Base-by-base conservation (phyloP, 2,888 invertebrate species). In the Clusia tigrina region DNA sequence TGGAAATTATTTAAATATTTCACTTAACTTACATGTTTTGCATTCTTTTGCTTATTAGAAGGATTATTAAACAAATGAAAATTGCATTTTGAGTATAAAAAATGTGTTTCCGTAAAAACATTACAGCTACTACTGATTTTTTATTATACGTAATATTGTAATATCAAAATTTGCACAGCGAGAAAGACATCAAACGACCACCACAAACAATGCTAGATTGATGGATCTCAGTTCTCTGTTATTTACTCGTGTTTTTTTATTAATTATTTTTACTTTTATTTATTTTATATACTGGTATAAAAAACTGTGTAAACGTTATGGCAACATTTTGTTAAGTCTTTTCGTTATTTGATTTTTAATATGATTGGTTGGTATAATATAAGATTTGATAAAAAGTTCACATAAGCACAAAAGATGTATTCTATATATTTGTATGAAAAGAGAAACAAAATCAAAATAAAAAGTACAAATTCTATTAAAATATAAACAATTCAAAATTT, bases 251-350 rank as follows among this genome's bases (percentile, higher is more conserved):
- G 55, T 55, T 54, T 48, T 25, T 48, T 17, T 54, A 18, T 60
- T 37, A 42, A 42, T 42, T 37, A 54, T 56, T 55, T 32, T 23
- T 54, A 22, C 46, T 25, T 26, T 48, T 57, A 18, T 20, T 23
- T 51, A 24, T 23, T 25, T 56, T 48, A 60, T 53, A 32, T 42
- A 52, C 48, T 6, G 48, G 58, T 67, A 65, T 58, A 62, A 62
- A 67, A 67, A 57, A 58, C 60, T 51, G 58, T 67, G 58, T 67
- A 67, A 65, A 69, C 53, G 59, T 62, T 69, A 69, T 69, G 68
- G 68, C 68, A 69, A 65, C 63, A 58, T 62, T 65, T 65, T 58
- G n/a, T 48, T 60, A 62, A 68, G 68, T 67, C 67, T 67, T 67
- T 65, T 68, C 67, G 67, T 67, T 68, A 64, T 56, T 62, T 20